Percentiles rank a stretch among this genome's conserved stretches.
Evolutionary conservation across 1,140 invertebrate species (phyloP).

Genomic region (Cataglyphis hispanica): DNA sequence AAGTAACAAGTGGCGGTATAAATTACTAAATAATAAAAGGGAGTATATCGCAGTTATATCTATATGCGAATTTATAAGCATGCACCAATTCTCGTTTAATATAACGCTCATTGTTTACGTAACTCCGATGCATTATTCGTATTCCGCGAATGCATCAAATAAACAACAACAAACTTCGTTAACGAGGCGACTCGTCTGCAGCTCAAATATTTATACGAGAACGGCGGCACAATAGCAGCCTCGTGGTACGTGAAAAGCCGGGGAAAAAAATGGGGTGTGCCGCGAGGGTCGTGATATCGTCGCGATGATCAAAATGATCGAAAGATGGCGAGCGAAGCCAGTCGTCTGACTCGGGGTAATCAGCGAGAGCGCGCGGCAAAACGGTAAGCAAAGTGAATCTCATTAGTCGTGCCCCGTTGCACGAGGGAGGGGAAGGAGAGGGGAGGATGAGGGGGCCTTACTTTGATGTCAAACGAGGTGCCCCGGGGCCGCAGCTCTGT

Average conservation of each 20-base stretch:
- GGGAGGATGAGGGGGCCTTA: constrained; percentile 75
- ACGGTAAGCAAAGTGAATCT: constrained; percentile 85
- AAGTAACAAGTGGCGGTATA: neutral
- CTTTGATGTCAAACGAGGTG: constrained; percentile 86
- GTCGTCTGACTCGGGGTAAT: constrained; percentile 11
- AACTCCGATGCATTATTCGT: neutral
- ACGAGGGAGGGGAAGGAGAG: constrained; percentile 42
- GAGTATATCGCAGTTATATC: neutral
- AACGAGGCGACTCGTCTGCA: constrained; percentile 35
- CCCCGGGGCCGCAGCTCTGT: constrained; percentile 74
- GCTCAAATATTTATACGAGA: constrained; percentile 57
- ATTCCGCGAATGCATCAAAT: neutral
- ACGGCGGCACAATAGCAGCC: constrained; percentile 29
- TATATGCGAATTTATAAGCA: neutral
- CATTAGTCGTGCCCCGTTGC: constrained; percentile 84
- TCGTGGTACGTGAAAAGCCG: constrained; percentile 56
- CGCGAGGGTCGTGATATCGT: constrained; percentile 61
- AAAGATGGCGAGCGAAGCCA: constrained; percentile 62
- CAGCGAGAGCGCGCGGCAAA: constrained; percentile 71
- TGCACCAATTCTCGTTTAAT: neutral
- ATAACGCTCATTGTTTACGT: constrained; percentile 18
- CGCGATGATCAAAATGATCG: constrained; percentile 77
- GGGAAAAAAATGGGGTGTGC: constrained; percentile 33
- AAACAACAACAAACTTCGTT: constrained; percentile 28
- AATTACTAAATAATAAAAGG: neutral